Conservation (phyloP, 2,888 invertebrate species). For the Dascillus cervinus region DNA sequence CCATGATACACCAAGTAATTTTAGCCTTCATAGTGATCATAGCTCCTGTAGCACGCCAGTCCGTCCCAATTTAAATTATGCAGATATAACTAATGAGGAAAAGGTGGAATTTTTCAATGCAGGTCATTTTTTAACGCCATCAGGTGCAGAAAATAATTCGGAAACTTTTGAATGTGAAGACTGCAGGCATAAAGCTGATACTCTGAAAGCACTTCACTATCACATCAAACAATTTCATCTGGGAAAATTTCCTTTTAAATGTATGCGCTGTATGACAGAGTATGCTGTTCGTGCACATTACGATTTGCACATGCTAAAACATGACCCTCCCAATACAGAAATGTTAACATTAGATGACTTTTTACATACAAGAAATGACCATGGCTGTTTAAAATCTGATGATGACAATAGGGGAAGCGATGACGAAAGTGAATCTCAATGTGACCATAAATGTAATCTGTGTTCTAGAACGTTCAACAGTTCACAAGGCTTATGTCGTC, state of each 20-base stretch:
- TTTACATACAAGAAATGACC: conserved; percentile 10
- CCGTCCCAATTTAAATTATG: not conserved
- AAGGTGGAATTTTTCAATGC: conserved; percentile 25
- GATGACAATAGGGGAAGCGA: conserved; percentile 1
- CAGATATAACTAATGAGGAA: conserved; percentile 7
- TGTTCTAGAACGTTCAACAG: conserved; percentile 31
- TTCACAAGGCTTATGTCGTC: conserved; percentile 32
- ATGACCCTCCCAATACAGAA: conserved; percentile 23
- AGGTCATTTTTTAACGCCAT: conserved; percentile 33
- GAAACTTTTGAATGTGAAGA: conserved; percentile 24
- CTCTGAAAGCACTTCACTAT: conserved; percentile 27
- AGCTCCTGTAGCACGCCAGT: not conserved
- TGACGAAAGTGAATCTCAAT: conserved; percentile 11
- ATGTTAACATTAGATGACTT: conserved; percentile 34
- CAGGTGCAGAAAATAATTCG: conserved; percentile 1
- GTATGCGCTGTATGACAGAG: conserved; percentile 31
- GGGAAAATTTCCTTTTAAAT: conserved; percentile 35
- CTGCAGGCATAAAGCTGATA: conserved; percentile 30
- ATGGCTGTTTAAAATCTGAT: conserved; percentile 9
- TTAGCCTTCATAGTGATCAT: not conserved
- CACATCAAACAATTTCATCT: conserved; percentile 35
- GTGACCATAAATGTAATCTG: conserved; percentile 25
- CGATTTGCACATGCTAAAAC: conserved; percentile 26
- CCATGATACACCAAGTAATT: not conserved
- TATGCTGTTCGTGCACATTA: conserved; percentile 29